Base-by-base conservation (phyloP, 2,888 invertebrate genomes). In the Saturnia pavonia region DNA sequence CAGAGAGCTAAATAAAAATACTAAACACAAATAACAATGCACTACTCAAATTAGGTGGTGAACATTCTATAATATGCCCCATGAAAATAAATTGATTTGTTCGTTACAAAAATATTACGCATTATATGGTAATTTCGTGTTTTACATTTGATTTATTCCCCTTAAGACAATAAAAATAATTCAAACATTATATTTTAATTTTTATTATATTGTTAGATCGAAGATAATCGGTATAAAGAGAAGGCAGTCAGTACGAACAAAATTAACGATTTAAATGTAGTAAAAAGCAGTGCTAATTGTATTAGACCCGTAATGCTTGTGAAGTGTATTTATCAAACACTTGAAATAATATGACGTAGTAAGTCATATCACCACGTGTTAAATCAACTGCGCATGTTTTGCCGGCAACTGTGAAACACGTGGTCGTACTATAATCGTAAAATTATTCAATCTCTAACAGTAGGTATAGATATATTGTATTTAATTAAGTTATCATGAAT, bases 401-500 rank as follows among this genome's bases (percentile, higher is more conserved):
- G 69, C 74, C 70, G 70, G 74, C 74, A 72, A 68, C 71, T 74
- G 76, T 71, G 73, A 72, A 76, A 80, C 85, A 85, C 79, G 83
- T 80, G 82, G 76, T 81, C 42, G 40, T 51, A 40, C 70, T 66
- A 43, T 67, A 70, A 70, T 57, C 68, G 34, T 68, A 66, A n/a
- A 70, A 48, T 70, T 43, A 70, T 42, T 70, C 54, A 67, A 54
- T 70, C 25, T 67, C 54, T 67, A 67, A 9, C 25, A 22, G 54
- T 34, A 34, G 63, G 27, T 63, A 27, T 51, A n/a, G 69, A n/a
- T 72, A 73, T 71, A 67, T 72, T 45, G 71, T 76, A 71, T 75
- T 80, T 76, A 82, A 82, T 84, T 79, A 81, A 81, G 76, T 80
- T 79, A 78, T 77, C 74, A 19, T 78, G 2, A 34, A 78, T 77